These are phyloP conservation scores for Volucella inflata DNA, from an alignment of 2,888 invertebrate genomes.

Conservation along the genomic window DNA sequence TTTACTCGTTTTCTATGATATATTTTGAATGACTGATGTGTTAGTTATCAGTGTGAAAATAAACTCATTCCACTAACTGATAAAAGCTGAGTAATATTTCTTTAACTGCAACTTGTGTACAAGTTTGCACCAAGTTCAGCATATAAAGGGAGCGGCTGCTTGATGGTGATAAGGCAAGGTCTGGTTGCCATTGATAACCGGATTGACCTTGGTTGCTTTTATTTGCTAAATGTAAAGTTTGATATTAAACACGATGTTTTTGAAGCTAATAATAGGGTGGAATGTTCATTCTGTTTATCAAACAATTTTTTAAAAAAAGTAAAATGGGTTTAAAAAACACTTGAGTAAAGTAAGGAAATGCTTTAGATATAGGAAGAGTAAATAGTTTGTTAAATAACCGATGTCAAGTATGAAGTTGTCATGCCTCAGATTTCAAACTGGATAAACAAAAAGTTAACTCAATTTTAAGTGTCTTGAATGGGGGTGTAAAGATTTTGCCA, in stretches of 20 bases:
- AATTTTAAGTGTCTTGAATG: no score
- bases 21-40: background rate
- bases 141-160: background rate
- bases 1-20: conserved; percentile 11
- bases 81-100: conserved; percentile 19
- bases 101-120: background rate
- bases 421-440: no score
- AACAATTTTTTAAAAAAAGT: no score
- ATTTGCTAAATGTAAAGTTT: conserved; percentile 29
- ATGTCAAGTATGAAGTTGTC: no score
- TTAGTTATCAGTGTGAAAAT: conserved; percentile 1
- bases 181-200: background rate
- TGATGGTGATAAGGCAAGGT: conserved; percentile 25
- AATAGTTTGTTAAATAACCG: no score
- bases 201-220: background rate
- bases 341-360: no score
- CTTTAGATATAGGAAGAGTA: no score
- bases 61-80: no score
- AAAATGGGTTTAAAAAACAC: no score
- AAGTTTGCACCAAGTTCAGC: conserved; percentile 9
- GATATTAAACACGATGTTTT: background rate
- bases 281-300: no score
- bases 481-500: no score
- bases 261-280: background rate
- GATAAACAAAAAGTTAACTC: no score